Base-by-base conservation (phyloP, 1,140 invertebrate species). In the Proales similis region DNA sequence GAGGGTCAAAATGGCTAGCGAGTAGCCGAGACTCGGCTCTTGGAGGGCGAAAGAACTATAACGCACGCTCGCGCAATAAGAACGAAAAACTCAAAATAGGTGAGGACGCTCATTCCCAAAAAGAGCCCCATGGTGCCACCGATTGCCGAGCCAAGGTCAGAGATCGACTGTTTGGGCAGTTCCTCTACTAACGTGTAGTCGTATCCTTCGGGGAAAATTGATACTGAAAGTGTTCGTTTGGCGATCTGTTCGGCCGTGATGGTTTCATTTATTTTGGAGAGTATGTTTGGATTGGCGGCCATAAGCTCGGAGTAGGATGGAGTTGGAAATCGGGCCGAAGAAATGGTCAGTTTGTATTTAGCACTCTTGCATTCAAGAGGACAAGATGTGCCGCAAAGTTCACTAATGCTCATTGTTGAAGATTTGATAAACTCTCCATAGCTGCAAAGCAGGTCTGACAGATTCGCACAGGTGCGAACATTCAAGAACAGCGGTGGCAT, bases 31-130 rank as follows among this genome's bases (percentile, higher is more conserved):
- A n/a, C n/a, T n/a, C n/a, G n/a, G n/a, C n/a, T n/a, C n/a, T n/a
- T n/a, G n/a, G n/a, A n/a, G n/a, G n/a, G n/a, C n/a, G n/a, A n/a
- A n/a, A n/a, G n/a, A n/a, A n/a, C n/a, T n/a, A n/a, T n/a, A n/a
- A n/a, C n/a, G n/a, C n/a, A n/a, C n/a, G n/a, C n/a, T n/a, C n/a
- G n/a, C n/a, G n/a, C n/a, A n/a, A n/a, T n/a, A 22, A 57, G 26
- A 11, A 42, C 33, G 20, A 57, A 3, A 29, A 57, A 42, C 32
- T 57, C 51, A 39, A 57, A 20, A 29, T 42, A 14, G 22, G 36
- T 57, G 26, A 57, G 45, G 32, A 57, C 39, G 22, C 51, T 57
- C 5, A 57, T 42, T 32, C 51, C 51, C 29, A 57, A 42, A 57
- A 57, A 57, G 22, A 57, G 17, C 5, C 51, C 51, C 11, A 57